A percentile compares a stretch with the other conserved stretches of the same genome.
Evolutionary conservation across 2,797 vertebrate genomes (phyloP).

Genomic region (Poeciliopsis turneri): DNA sequence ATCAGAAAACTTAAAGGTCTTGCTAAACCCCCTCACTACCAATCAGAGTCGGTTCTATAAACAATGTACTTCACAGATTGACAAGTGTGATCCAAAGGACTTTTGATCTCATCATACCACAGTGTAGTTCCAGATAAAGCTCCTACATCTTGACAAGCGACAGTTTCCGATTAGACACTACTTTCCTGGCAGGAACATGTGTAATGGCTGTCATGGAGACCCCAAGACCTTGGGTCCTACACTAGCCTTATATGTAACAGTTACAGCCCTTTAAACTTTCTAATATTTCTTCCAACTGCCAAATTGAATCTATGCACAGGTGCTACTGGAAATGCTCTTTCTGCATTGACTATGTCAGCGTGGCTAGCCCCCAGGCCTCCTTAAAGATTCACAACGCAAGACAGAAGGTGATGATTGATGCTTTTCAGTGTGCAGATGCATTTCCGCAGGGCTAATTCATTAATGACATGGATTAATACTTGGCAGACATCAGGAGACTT

Average conservation of each 20-base stretch:
- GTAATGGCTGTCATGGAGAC: neutral
- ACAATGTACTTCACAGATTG: neutral
- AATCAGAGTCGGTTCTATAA: neutral
- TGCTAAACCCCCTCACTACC: neutral
- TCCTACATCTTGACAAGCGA: neutral
- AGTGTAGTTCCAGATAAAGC: neutral
- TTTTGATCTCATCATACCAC: neutral
- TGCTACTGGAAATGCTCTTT: neutral
- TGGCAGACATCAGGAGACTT: constrained; percentile 32
- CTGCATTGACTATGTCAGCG: neutral
- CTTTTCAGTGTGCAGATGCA: constrained; percentile 21
- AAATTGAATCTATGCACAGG: neutral
- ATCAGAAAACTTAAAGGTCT: neutral
- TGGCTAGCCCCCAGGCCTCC: neutral
- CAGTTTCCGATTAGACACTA: no score
- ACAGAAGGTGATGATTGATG: constrained; percentile 10
- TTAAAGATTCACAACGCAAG: constrained; percentile 1
- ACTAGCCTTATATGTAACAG: neutral
- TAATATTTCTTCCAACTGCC: neutral
- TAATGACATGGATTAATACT: constrained; percentile 35
- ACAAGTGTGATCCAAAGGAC: neutral
- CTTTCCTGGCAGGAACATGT: neutral
- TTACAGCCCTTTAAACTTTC: neutral
- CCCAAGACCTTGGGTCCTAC: neutral
- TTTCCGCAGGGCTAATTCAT: constrained; percentile 41